These are phyloP conservation scores for Xyrichtys novacula DNA, from an alignment of 2,797 vertebrate genomes.

Conservation along the genomic window DNA sequence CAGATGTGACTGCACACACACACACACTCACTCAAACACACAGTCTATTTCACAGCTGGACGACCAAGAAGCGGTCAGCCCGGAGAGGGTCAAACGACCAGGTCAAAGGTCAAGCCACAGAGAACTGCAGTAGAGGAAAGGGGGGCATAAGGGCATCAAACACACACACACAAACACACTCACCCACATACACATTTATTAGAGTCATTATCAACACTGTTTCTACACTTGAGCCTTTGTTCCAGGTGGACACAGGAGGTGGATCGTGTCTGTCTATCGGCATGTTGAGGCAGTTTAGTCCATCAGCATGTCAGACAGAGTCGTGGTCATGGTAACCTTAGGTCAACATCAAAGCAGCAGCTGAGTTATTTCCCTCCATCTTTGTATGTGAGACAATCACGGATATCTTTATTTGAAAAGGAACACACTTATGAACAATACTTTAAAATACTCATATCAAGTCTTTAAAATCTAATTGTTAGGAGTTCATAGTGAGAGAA, in stretches of 20 bases:
- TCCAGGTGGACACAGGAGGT: slow-evolving; percentile 51
- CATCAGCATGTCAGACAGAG: slow-evolving; percentile 8
- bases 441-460: no score
- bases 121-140: slow-evolving; percentile 54
- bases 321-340: slow-evolving; percentile 25
- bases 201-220: slow-evolving; percentile 37
- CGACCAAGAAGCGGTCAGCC: slow-evolving; percentile 55
- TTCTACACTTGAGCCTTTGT: slow-evolving; percentile 48
- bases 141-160: slow-evolving; percentile 29
- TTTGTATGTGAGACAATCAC: neutral
- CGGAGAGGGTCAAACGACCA: slow-evolving; percentile 65
- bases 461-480: neutral
- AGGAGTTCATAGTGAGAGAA: no score
- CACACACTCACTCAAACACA: slow-evolving; percentile 25
- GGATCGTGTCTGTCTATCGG: slow-evolving; percentile 29
- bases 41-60: slow-evolving; percentile 72
- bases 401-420: neutral
- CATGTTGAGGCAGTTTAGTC: slow-evolving; percentile 7
- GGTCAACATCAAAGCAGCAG: slow-evolving; percentile 47
- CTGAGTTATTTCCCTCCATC: neutral
- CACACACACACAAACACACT: slow-evolving; percentile 8
- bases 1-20: slow-evolving; percentile 46
- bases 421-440: neutral
- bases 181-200: slow-evolving; percentile 35
- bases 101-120: slow-evolving; percentile 70